Evolutionary conservation across 2,797 vertebrate species (phyloP).

Genomic region (Microctenopoma steveboyesi): DNA sequence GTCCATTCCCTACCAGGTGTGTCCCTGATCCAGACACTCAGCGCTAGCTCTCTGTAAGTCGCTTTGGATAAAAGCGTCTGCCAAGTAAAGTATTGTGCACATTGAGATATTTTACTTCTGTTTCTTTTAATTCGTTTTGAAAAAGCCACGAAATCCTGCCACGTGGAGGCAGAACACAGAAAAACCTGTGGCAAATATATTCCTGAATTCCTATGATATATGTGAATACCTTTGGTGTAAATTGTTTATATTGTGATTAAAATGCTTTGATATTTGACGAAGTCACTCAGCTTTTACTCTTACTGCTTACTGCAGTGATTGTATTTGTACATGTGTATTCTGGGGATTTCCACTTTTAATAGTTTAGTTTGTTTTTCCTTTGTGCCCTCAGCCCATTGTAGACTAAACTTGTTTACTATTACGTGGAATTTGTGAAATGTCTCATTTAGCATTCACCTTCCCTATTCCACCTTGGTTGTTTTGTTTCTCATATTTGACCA

Average conservation of each 20-base stretch:
- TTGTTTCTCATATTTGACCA: conserved; percentile 21
- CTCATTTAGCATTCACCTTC: conserved; percentile 29
- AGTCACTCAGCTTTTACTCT: neutral
- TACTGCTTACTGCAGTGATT: neutral
- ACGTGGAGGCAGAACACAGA: neutral
- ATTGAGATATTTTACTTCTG: neutral
- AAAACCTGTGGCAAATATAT: neutral
- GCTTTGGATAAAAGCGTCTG: too few species aligned
- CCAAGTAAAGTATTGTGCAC: neutral
- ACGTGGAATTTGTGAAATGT: conserved; percentile 33
- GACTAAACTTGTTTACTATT: conserved; percentile 4
- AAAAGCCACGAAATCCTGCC: neutral
- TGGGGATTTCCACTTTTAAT: neutral
- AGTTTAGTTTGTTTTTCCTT: neutral
- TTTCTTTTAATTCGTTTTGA: neutral
- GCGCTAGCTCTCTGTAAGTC: too few species aligned
- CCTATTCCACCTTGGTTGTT: conserved; percentile 1
- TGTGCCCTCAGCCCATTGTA: neutral
- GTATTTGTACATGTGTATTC: neutral
- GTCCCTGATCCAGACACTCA: too few species aligned
- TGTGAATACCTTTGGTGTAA: neutral
- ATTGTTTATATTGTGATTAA: neutral
- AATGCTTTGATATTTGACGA: neutral
- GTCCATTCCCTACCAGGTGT: too few species aligned
- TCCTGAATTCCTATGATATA: neutral